Evolutionary conservation across 2,797 vertebrate genomes (phyloP), one percentile per base, ranked within the genome.

Genomic region (Tamandua tetradactyla): DNA sequence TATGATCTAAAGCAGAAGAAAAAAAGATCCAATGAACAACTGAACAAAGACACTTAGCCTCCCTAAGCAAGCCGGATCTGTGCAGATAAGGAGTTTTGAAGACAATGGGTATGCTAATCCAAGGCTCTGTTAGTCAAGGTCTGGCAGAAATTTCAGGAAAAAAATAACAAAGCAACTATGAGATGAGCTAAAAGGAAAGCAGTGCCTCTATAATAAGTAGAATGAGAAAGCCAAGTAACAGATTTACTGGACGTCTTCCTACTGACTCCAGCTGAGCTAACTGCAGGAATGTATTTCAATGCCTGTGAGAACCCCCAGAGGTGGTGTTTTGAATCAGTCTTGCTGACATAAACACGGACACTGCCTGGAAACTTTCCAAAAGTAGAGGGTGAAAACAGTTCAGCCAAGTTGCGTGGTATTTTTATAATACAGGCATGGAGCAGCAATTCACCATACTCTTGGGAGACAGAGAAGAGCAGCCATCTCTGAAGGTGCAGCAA

Each of bases 271-370:
- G 94, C 79, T 86, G 81, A 69, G 91, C 95, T 91, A 94, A 96
- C 69, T 30, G 44, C 7, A 1, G 59, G 37, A 95, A 78, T 95
- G 94, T 86, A 71, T 85, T 76, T 95, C 92, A 87, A 71, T 62
- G 75, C 64, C 55, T 80, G 7, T 91, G 90, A 96, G 91, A 90
- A 97, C 96, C 91, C 35, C 91, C 35, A 37, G 87, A 92, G 83
- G 93, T 97, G 91, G 90, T 89, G 80, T 96, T 97, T 96, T 96
- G 89, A 97, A 95, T 96, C 89, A 83, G 57, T 95, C 94, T 82
- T 92, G 93, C 94, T 96, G 96, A 97, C 0, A 0, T 96, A 97
- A 98, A 97, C 94, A 94, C 49, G 97, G 92, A 81, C 62, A 52
- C 72, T 87, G 86, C 62, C 95, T 97, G 95, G 97, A 97, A 89